phyloP scores from a whole-genome alignment of 2,797 vertebrate species.

The Masticophis lateralis region DNA sequence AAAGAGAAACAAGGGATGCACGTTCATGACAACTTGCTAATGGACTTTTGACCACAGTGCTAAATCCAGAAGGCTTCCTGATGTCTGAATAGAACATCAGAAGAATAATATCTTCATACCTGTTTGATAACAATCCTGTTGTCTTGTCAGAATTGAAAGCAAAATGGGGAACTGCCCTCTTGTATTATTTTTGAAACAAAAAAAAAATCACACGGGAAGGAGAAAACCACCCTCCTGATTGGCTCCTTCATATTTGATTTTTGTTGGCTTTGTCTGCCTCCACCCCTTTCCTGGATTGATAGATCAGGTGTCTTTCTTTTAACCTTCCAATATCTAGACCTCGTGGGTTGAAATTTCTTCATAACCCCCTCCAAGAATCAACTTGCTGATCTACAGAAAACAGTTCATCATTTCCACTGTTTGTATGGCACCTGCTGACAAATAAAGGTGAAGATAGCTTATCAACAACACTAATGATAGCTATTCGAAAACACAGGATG shows the following conservation, averaged over 20 bases:
- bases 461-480: background rate
- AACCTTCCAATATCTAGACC: background rate
- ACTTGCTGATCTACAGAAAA: background rate
- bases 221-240: background rate
- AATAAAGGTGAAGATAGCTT: background rate
- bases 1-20: background rate
- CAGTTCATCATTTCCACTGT: background rate
- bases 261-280: background rate
- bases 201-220: background rate
- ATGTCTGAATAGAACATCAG: background rate
- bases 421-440: background rate
- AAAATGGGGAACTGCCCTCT: background rate
- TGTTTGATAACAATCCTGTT: background rate
- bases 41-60: background rate
- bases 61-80: background rate
- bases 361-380: background rate
- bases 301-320: background rate
- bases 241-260: background rate
- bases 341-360: background rate
- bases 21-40: background rate
- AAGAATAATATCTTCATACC: background rate
- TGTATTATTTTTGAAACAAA: background rate
- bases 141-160: background rate
- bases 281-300: background rate
- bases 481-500: background rate